A percentile compares a stretch with the other conserved stretches of the same genome.
Conservation (phyloP, 2,113 vertebrate species). For the Lathamus discolor region DNA sequence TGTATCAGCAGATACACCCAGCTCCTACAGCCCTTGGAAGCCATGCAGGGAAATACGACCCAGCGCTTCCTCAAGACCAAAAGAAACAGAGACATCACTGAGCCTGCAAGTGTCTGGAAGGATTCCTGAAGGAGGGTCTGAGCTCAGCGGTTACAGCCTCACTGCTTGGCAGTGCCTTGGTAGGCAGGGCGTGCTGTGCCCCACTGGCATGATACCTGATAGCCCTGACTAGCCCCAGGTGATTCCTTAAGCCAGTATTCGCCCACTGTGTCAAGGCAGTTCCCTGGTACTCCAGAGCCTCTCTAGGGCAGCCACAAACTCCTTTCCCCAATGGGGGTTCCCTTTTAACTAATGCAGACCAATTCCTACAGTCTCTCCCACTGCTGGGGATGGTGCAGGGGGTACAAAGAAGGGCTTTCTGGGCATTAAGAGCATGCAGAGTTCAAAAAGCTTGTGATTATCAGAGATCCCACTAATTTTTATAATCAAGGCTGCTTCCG, state of each 20-base stretch:
- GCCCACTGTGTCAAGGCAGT: background rate
- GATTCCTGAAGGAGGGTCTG: background rate
- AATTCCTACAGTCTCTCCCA: background rate
- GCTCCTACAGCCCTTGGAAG: background rate
- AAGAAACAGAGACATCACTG: background rate
- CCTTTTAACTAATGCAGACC: background rate
- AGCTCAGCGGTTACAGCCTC: background rate
- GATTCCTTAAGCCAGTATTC: background rate
- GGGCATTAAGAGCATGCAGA: background rate
- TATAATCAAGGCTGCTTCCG: background rate
- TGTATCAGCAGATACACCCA: background rate
- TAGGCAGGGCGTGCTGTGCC: background rate
- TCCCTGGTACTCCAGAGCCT: background rate
- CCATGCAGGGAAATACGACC: background rate
- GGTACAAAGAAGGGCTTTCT: background rate
- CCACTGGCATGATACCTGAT: fast-evolving
- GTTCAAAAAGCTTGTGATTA: background rate
- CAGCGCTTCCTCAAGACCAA: background rate
- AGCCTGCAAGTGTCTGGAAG: background rate
- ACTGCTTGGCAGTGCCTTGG: background rate
- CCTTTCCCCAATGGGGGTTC: background rate
- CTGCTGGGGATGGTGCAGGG: background rate
- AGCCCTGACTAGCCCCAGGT: background rate
- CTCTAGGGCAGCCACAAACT: background rate
- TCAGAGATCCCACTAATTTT: background rate